Conservation (phyloP, 2,113 vertebrate species). For the Tetrao urogallus region DNA sequence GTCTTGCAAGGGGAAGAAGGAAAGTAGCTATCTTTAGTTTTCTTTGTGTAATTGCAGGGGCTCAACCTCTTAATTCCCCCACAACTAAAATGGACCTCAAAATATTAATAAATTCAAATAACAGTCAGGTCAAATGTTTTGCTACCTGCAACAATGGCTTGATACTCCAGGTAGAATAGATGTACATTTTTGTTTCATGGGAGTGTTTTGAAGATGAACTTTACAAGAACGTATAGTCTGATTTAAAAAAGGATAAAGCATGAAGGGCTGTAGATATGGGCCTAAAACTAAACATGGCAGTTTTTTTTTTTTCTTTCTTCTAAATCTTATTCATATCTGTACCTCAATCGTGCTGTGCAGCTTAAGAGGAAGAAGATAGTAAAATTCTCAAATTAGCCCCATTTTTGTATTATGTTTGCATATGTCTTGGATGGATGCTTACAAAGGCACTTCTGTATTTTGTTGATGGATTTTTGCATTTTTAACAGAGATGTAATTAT, state of each 20-base stretch:
- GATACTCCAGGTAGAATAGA: not conserved
- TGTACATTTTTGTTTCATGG: not conserved
- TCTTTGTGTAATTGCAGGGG: not conserved
- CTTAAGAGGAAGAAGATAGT: not conserved
- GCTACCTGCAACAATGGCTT: not conserved
- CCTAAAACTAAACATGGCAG: not conserved
- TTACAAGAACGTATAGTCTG: not conserved
- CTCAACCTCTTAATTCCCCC: no score
- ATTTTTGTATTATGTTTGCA: not conserved
- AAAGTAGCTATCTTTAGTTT: not conserved
- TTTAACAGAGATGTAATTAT: not conserved
- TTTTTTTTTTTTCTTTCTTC: not conserved
- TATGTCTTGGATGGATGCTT: not conserved
- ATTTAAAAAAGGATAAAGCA: not conserved
- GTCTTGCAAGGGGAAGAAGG: not conserved
- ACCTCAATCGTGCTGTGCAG: not conserved
- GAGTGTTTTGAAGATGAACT: not conserved
- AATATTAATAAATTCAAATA: not conserved
- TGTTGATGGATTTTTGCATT: not conserved
- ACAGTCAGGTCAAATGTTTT: not conserved
- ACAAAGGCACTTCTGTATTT: not conserved
- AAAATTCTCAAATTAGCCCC: not conserved
- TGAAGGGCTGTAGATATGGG: not conserved
- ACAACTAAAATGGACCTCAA: not conserved
- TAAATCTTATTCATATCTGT: not conserved